These are phyloP conservation scores for Cephalopterus ornatus DNA, from an alignment of 2,113 vertebrate genomes.

Conservation along the genomic window DNA sequence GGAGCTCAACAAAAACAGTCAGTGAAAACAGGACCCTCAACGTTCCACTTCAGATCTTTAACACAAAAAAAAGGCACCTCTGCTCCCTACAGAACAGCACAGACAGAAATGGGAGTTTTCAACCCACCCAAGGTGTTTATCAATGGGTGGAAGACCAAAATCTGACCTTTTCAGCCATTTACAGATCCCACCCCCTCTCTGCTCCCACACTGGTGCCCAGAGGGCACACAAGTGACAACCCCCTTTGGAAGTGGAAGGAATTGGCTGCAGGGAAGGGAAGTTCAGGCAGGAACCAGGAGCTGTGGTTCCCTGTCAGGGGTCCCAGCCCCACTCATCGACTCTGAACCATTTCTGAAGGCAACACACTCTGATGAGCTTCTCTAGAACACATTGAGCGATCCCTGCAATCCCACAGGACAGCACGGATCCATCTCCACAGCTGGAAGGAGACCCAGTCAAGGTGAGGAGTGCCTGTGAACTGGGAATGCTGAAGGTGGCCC, in stretches of 20 bases:
- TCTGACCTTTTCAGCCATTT: neutral
- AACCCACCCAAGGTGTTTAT: rapidly evolving
- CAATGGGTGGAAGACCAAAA: neutral
- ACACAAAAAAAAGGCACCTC: neutral
- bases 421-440: rapidly evolving
- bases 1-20: no score
- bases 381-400: neutral
- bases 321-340: neutral
- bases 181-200: neutral
- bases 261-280: neutral
- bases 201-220: neutral
- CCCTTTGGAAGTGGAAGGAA: neutral
- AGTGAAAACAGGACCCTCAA: neutral
- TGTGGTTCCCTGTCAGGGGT: neutral
- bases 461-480: neutral
- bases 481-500: neutral
- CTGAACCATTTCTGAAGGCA: neutral
- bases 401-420: neutral
- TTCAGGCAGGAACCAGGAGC: neutral
- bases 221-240: neutral
- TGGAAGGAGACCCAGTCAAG: neutral
- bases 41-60: rapidly evolving
- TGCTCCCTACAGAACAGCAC: neutral
- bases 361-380: neutral
- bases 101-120: neutral